A percentile compares a stretch with the other conserved stretches of the same genome.
Evolutionary conservation across 2,113 vertebrate species (phyloP).

Genomic region (Athene noctua): DNA sequence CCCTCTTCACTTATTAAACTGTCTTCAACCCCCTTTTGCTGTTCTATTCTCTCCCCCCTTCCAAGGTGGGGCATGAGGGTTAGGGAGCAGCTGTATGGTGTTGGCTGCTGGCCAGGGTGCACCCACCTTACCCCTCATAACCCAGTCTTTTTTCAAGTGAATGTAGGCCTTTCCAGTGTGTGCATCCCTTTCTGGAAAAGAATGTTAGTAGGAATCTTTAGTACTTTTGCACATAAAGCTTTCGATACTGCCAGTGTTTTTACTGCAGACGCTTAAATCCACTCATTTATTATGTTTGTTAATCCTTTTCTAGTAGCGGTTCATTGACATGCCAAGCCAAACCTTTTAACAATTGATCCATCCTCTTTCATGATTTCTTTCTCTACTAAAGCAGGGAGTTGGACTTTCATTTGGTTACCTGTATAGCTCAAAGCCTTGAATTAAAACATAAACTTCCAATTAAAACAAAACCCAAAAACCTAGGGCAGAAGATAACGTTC

Average conservation of each 20-base stretch:
- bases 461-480: not conserved
- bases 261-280: not conserved
- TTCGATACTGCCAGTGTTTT: not conserved
- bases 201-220: not conserved
- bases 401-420: constrained; percentile 81
- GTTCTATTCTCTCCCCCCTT: not conserved
- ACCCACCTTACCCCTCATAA: not conserved
- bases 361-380: constrained; percentile 85
- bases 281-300: constrained; percentile 36
- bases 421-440: constrained; percentile 88
- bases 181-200: not conserved
- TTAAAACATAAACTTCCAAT: constrained; percentile 71
- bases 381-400: constrained; percentile 87
- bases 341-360: constrained; percentile 94
- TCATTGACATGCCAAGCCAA: constrained; percentile 74
- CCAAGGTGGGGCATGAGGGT: not conserved
- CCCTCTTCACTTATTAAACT: not conserved
- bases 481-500: not conserved
- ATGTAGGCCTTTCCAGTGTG: not conserved
- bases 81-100: not conserved
- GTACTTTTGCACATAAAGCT: not conserved
- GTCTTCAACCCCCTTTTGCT: not conserved
- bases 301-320: not conserved
- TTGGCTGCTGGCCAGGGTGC: not conserved
- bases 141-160: not conserved